phyloP scores from a whole-genome alignment of 2,888 invertebrate genomes.

The Druceiella hillmani region DNA sequence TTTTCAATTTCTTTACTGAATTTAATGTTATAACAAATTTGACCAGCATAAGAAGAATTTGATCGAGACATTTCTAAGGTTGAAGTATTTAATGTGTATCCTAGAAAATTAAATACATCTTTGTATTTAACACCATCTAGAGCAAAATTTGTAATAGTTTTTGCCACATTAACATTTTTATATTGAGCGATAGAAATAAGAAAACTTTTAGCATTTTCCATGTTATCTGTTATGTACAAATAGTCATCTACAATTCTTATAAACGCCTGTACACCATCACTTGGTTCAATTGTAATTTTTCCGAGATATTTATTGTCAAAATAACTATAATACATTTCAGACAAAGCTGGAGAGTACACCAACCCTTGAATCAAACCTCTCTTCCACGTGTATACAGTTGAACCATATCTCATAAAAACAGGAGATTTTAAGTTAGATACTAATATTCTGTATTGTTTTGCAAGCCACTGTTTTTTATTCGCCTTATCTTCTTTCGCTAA shows the following conservation, averaged over 20 bases:
- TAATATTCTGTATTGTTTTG: conserved; percentile 35
- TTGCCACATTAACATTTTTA: conserved; percentile 40
- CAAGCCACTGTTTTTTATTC: conserved; percentile 32
- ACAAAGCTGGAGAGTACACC: conserved; percentile 46
- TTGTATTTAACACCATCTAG: conserved; percentile 31
- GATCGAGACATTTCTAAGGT: conserved; percentile 39
- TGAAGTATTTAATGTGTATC: conserved; percentile 37
- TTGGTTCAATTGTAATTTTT: conserved; percentile 13
- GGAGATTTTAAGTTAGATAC: conserved; percentile 37
- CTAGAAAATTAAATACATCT: conserved; percentile 38
- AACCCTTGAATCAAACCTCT: conserved; percentile 46
- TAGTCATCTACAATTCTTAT: conserved; percentile 47
- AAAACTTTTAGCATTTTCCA: conserved; percentile 36
- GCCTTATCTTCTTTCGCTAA: conserved; percentile 32
- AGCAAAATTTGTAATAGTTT: conserved; percentile 41
- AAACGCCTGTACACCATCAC: conserved; percentile 33
- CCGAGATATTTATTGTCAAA: conserved; percentile 31
- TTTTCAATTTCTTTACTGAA: conserved; percentile 35
- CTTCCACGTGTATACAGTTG: conserved; percentile 44
- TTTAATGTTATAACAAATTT: conserved; percentile 45
- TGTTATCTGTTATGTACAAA: conserved; percentile 41
- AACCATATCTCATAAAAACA: conserved; percentile 40
- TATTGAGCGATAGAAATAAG: conserved; percentile 36
- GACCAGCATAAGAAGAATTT: conserved; percentile 36
- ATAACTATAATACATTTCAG: conserved; percentile 42